Evolutionary conservation across 2,113 vertebrate species (phyloP), one percentile per base, ranked within the genome.

Genomic region (Aplodontia rufa): DNA sequence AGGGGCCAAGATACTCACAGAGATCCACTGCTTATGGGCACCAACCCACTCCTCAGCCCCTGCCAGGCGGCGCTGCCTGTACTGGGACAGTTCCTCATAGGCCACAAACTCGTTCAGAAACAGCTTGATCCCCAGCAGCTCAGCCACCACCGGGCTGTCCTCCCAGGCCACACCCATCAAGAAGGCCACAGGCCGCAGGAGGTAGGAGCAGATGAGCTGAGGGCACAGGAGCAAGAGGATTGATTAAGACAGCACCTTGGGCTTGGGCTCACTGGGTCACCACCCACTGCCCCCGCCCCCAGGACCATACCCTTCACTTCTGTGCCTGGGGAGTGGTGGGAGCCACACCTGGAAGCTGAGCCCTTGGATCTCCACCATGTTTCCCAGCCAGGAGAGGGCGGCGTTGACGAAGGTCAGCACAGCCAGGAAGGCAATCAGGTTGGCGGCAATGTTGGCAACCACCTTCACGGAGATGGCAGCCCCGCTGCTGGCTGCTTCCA

Each of bases 31-130:
- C 95, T 98, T 98, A 88, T 37, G 72, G 49, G 53, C 93, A 2
- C 91, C 98, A 0, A 98, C 45, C 86, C 98, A 97, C 95, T 99
- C 98, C 4, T 98, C 98, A 1, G 97, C 66, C 66, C 99, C 99
- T 0, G 51, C 82, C n/a, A 99, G 79, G 45, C 99, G 99, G 71
- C 98, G 99, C 10, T 45, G 71, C 97, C 99, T 99, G 96, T 99
- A 98, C 0, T 6, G 17, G 1, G 99, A 98, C 37, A 99, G 98
- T 75, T 98, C 98, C 97, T 99, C 72, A 76, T 99, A 99, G 0
- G 99, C 99, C 96, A 99, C 98, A 96, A 99, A 99, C 97, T 99
- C 99, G 0, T 99, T 99, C 93, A 99, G 98, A 97, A 99, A 99
- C 89, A 99, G 98, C 97, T 99, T 99, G 37, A 98, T 99, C 14